Evolutionary conservation across 2,888 invertebrate genomes (phyloP), one percentile per base, ranked within the genome.

Genomic region (Iselma pallidipennis): DNA sequence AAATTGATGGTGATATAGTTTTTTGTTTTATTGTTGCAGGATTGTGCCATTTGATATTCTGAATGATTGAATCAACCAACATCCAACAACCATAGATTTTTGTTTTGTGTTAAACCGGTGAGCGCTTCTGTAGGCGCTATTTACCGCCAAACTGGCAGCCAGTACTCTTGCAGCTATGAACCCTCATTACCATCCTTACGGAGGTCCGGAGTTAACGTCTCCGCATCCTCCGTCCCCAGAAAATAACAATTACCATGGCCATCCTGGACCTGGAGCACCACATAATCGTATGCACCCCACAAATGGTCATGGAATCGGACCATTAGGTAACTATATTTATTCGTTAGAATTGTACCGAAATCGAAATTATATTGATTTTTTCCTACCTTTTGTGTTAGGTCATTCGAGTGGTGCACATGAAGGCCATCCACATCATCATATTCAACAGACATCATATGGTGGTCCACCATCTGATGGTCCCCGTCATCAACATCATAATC

Each of bases 101-200:
- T 42, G 19, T 19, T 62, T 59, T 59, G 55, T 59, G 55, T 52
- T 61, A 53, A 4, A 21, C 42, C 19, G 28, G 72, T 67, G 66
- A 65, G 71, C 72, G 69, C 72, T 71, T 49, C 67, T 63, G 67
- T 61, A 63, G 65, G 72, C 72, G 67, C 69, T 64, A 58, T 65
- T n/a, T 64, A 57, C 86, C 88, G 87, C 86, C 92, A 92, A 91
- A 87, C 92, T 92, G 91, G 91, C 91, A 86, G 90, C 91, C 88
- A 89, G 91, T 85, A 83, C 88, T 81, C 87, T 90, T 83, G 86
- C 89, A 84, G 91, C 91, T 85, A 93, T 94, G 93, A 94, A 93
- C 90, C 91, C 92, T 85, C 91, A 92, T 85, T 92, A 92, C 87
- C 92, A 91, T 87, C 89, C 90, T 84, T 91, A 91, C 85, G 82